Conservation (phyloP, 2,797 vertebrate species). For the Poeciliopsis infans region DNA sequence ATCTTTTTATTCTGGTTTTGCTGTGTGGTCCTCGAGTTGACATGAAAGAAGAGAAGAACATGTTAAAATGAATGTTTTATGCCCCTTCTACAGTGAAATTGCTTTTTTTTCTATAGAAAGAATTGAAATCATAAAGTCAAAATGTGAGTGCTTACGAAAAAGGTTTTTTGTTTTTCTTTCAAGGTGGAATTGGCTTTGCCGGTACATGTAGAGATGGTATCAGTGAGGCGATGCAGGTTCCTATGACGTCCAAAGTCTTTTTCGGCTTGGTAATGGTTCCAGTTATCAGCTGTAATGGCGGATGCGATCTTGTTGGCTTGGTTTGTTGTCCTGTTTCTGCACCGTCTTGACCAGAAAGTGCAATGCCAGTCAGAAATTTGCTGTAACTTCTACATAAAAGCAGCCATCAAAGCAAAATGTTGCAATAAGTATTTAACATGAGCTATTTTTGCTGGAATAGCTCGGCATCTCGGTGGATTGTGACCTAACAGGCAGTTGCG, state of each 20-base stretch:
- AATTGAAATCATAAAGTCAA: background rate
- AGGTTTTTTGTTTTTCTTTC: background rate
- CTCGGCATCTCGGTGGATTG: conserved; percentile 28
- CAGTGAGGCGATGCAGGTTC: background rate
- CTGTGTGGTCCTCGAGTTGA: background rate
- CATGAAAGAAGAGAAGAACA: background rate
- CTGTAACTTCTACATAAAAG: conserved; percentile 21
- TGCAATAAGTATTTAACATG: conserved; percentile 14
- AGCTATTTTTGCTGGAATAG: conserved; percentile 13
- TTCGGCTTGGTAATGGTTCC: background rate
- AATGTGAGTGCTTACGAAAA: background rate
- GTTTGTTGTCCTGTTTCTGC: background rate
- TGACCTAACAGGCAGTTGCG: conserved; percentile 45
- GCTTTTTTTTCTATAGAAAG: background rate
- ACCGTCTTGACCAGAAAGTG: background rate
- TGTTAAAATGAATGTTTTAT: background rate
- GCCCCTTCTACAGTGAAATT: background rate
- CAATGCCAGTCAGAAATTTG: background rate
- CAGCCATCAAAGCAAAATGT: background rate
- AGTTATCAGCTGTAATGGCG: background rate
- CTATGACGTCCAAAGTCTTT: background rate
- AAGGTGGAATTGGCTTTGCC: background rate
- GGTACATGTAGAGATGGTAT: background rate
- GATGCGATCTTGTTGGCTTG: background rate
- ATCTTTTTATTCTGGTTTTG: conserved; percentile 5